Conservation (phyloP, 2,797 vertebrate genomes). For the Trachurus trachurus region DNA sequence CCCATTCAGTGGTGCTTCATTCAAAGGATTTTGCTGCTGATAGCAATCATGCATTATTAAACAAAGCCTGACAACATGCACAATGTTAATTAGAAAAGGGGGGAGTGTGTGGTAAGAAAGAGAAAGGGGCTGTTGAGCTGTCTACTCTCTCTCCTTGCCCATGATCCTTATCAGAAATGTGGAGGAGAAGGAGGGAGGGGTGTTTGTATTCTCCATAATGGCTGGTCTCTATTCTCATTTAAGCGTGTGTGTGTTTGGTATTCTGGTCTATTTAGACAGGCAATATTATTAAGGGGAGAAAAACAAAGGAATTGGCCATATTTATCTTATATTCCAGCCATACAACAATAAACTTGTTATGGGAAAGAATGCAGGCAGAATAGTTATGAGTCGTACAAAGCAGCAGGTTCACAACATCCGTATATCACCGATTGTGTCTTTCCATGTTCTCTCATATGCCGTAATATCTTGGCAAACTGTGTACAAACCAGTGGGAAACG, state of each 20-base stretch:
- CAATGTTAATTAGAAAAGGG: conserved; percentile 84
- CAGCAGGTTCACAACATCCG: conserved; percentile 49
- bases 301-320: conserved; percentile 50
- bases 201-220: conserved; percentile 79
- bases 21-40: conserved; percentile 84
- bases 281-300: conserved; percentile 52
- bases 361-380: conserved; percentile 42
- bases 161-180: conserved; percentile 81
- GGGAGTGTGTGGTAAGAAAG: conserved; percentile 59
- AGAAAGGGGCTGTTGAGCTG: conserved; percentile 75
- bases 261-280: conserved; percentile 63
- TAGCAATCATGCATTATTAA: conserved; percentile 87
- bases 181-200: conserved; percentile 71
- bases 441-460: conserved; percentile 12
- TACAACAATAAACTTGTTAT: conserved; percentile 51
- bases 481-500: conserved; percentile 29
- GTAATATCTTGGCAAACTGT: conserved; percentile 23
- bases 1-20: conserved; percentile 82
- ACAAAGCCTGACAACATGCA: conserved; percentile 87
- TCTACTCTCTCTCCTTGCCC: conserved; percentile 72
- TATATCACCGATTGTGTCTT: conserved; percentile 27
- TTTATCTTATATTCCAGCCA: conserved; percentile 67
- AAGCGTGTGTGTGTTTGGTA: conserved; percentile 57
- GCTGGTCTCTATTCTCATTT: conserved; percentile 64
- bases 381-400: conserved; percentile 52